Conservation (phyloP, 2,888 invertebrate species). For the Mantis religiosa region DNA sequence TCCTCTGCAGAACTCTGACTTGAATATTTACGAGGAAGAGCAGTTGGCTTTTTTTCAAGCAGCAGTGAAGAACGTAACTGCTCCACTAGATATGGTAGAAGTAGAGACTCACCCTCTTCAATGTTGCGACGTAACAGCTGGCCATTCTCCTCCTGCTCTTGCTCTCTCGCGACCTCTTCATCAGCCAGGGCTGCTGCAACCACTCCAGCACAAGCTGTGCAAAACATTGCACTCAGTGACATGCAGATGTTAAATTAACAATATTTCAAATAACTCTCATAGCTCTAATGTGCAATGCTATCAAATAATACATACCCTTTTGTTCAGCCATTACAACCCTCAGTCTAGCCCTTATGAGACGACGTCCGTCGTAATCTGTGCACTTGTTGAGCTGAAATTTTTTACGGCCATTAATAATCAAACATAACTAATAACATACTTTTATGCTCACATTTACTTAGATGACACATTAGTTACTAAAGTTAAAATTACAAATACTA, state of each 20-base stretch:
- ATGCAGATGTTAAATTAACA: not conserved
- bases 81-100: constrained; percentile 51
- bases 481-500: not conserved
- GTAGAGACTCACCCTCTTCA: constrained; percentile 70
- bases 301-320: constrained; percentile 60
- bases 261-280: not conserved
- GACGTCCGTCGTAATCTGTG: constrained; percentile 82
- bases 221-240: not conserved
- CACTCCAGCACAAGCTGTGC: constrained; percentile 49
- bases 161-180: constrained; percentile 42
- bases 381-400: constrained; percentile 72
- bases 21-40: constrained; percentile 4
- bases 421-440: not conserved
- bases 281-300: not conserved
- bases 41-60: constrained; percentile 32
- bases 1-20: not conserved
- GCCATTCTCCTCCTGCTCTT: constrained; percentile 36
- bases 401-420: not conserved
- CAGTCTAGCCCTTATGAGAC: constrained; percentile 74
- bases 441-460: not conserved
- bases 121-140: constrained; percentile 14
- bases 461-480: not conserved
- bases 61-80: constrained; percentile 46
- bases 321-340: constrained; percentile 81
- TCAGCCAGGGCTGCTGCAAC: constrained; percentile 47